Evolutionary conservation across 2,888 invertebrate genomes (phyloP), one percentile per base, ranked within the genome.

Genomic region (Cantharis rustica): DNA sequence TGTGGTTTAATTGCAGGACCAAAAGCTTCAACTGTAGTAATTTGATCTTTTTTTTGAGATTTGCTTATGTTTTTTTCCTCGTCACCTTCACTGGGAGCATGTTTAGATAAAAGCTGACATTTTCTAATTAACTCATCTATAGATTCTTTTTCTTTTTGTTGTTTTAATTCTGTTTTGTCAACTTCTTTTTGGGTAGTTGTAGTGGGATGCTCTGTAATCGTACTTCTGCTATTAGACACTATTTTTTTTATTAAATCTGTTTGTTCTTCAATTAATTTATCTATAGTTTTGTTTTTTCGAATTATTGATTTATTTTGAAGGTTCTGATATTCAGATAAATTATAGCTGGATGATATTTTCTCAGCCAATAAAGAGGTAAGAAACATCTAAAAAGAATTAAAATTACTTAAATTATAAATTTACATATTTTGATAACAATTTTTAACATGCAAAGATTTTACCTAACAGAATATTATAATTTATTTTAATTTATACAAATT

Each of bases 241-340:
- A 87, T 86, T 82, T 86, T 83, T 79, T 85, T 85, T 61, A 87
- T 85, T 5, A 84, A 82, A 61, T 87, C 87, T 10, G 87, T 86
- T 83, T 87, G 87, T 75, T 85, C 83, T 61, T 83, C 80, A n/a
- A 86, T 83, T 62, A 87, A 75, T 71, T 85, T 86, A n/a, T 84
- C 81, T 20, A 85, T 81, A 15, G 82, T 81, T 78, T 81, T 80
- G 69, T 83, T 82, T 31, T 47, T 47, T n/a, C 75, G 63, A 17
- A 68, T 15, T 69, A 69, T 69, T 3, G 69, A 27, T 63, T 69
- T 61, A 68, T 74, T 72, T 20, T 64, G 64, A 3, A 79, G 27
- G 23, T 17, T 66, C n/a, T 13, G 64, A 20, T 66, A 70, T 70
- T 75, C 71, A 70, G 75, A 73, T 23, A 16, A 68, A 20, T 27